A percentile compares a stretch with the other conserved stretches of the same genome.
phyloP scores from a whole-genome alignment of 2,797 vertebrate species.

The Trachurus trachurus region DNA sequence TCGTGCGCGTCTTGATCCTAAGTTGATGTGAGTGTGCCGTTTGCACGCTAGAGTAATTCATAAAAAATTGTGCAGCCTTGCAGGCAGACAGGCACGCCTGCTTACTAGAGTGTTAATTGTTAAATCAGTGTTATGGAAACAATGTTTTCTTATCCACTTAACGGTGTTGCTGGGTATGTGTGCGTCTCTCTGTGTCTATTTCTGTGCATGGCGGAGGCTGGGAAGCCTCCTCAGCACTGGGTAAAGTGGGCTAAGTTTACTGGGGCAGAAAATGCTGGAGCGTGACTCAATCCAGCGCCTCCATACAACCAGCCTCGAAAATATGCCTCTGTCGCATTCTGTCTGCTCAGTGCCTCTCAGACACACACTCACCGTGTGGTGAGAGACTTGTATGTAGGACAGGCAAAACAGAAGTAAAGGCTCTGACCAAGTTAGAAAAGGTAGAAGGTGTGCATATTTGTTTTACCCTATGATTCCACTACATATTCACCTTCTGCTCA shows the following conservation, averaged over 20 bases:
- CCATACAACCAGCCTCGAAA: constrained; percentile 75
- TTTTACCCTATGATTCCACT: constrained; percentile 8
- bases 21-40: constrained; percentile 52
- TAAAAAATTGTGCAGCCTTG: constrained; percentile 34
- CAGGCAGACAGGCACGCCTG: constrained; percentile 24
- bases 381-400: constrained; percentile 59
- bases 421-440: constrained; percentile 22
- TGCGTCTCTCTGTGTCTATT: constrained; percentile 59
- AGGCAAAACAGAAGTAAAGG: constrained; percentile 19
- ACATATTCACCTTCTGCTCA: neutral
- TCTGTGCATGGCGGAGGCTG: constrained; percentile 49
- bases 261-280: constrained; percentile 85
- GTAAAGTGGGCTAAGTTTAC: constrained; percentile 84
- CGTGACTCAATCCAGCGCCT: constrained; percentile 80
- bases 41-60: constrained; percentile 62
- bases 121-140: constrained; percentile 55
- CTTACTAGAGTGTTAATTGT: constrained; percentile 63
- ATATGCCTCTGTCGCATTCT: constrained; percentile 78
- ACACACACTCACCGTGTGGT: constrained; percentile 37
- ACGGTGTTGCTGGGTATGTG: constrained; percentile 21
- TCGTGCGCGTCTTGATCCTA: constrained; percentile 60
- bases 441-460: neutral
- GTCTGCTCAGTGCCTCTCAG: constrained; percentile 68
- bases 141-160: constrained; percentile 44
- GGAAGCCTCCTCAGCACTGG: constrained; percentile 67